A percentile compares a stretch with the other conserved stretches of the same genome.
These are phyloP conservation scores for Shinisaurus crocodilurus DNA, from an alignment of 2,113 vertebrate genomes.

Conservation along the genomic window DNA sequence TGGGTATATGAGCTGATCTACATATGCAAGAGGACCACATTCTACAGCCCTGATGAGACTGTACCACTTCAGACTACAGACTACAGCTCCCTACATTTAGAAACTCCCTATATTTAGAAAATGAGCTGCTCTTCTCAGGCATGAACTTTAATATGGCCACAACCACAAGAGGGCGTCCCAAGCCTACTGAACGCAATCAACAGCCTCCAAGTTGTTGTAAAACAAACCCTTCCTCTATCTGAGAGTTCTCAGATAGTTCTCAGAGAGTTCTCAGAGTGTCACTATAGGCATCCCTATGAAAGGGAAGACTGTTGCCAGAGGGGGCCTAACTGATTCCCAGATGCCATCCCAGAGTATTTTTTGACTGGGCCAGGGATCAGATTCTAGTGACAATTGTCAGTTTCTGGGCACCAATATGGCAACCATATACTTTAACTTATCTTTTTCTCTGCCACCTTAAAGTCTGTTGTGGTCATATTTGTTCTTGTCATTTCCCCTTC, in stretches of 20 bases:
- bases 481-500: no score
- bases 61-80: background rate
- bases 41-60: background rate
- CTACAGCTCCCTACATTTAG: no score
- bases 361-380: background rate
- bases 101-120: rapidly evolving
- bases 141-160: background rate
- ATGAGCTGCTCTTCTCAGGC: rapidly evolving
- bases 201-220: no score
- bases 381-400: background rate
- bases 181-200: background rate
- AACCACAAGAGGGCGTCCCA: conserved; percentile 67
- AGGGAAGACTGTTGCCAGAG: background rate
- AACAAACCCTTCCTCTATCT: background rate
- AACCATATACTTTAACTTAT: background rate
- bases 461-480: no score
- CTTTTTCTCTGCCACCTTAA: background rate
- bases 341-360: background rate
- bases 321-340: background rate
- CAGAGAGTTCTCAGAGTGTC: background rate
- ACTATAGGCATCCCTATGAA: background rate
- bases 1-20: background rate
- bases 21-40: background rate
- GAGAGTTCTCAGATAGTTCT: background rate
- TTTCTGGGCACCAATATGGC: background rate